Conservation (phyloP, 2,797 vertebrate genomes). For the Arrhamphus sclerolepis region DNA sequence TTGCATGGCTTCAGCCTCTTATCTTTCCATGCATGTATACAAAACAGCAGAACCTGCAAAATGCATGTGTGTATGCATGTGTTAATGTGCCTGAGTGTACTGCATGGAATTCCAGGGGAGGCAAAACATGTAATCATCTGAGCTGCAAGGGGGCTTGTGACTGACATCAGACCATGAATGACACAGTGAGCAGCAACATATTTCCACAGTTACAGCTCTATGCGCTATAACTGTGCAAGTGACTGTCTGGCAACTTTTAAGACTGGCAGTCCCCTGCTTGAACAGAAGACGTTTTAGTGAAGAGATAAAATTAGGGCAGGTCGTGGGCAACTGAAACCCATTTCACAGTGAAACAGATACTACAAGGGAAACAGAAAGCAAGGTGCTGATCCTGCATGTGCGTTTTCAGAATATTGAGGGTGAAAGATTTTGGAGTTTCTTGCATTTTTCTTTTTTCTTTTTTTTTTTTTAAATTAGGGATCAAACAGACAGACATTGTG, state of each 20-base stretch:
- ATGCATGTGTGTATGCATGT: conserved; percentile 12
- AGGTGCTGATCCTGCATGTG: conserved; percentile 11
- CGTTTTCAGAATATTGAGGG: conserved; percentile 9
- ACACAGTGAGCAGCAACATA: conserved; percentile 55
- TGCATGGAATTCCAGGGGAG: conserved; percentile 63
- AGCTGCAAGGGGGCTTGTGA: conserved; percentile 66
- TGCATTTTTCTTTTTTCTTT: conserved; percentile 26
- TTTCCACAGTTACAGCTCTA: conserved; percentile 51
- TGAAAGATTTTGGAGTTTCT: conserved; percentile 13
- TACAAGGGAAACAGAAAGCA: conserved; percentile 1
- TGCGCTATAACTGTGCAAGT: conserved; percentile 48
- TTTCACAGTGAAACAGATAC: conserved; percentile 3
- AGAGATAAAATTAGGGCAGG: conserved; percentile 12
- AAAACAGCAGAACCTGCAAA: conserved; percentile 50
- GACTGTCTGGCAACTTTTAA: conserved; percentile 43
- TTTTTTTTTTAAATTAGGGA: conserved; percentile 27
- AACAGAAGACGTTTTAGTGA: conserved; percentile 14
- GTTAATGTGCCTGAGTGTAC: conserved; percentile 22
- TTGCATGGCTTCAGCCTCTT: too few relatives aligned
- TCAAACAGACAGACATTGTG: conserved; percentile 30
- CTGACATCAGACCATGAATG: conserved; percentile 67
- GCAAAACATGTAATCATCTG: conserved; percentile 69
- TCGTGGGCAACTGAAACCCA: conserved; percentile 12
- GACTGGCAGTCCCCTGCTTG: conserved; percentile 3
- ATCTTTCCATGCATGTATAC: not conserved